phyloP scores from a whole-genome alignment of 23 tunicate genomes.

The Phallusia fumigata region DNA sequence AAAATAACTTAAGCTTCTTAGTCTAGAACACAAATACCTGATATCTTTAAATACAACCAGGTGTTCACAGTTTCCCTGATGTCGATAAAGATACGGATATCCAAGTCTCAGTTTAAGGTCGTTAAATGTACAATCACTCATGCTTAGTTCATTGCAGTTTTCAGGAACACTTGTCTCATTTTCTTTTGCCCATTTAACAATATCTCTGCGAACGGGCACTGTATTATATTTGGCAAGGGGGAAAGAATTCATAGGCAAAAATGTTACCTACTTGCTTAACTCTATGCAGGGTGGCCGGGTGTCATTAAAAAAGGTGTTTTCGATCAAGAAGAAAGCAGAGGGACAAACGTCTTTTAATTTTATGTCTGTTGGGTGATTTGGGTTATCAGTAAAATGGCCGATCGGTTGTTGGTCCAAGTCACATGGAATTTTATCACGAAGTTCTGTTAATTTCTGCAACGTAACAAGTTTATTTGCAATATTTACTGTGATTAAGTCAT shows the following conservation, averaged over 20 bases:
- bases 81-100: slow-evolving; percentile 66
- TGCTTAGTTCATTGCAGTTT: slow-evolving; percentile 18
- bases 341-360: slow-evolving; percentile 63
- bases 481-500: too few relatives aligned
- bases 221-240: neutral
- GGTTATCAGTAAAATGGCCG: slow-evolving; percentile 51
- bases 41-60: slow-evolving; percentile 68
- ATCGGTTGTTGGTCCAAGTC: slow-evolving; percentile 70
- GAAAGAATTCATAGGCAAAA: neutral
- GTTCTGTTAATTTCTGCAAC: slow-evolving; percentile 64
- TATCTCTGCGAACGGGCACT: slow-evolving; percentile 7
- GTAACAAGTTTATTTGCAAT: too few relatives aligned
- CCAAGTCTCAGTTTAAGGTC: slow-evolving; percentile 81
- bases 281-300: slow-evolving; percentile 45
- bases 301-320: slow-evolving; percentile 85
- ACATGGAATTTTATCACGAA: slow-evolving; percentile 78
- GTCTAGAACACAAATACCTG: slow-evolving; percentile 27
- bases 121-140: slow-evolving; percentile 68
- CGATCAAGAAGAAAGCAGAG: slow-evolving; percentile 65
- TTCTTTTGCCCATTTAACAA: slow-evolving; percentile 47
- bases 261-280: slow-evolving; percentile 53
- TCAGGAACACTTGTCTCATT: slow-evolving; percentile 42
- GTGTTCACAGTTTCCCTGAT: slow-evolving; percentile 95
- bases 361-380: slow-evolving; percentile 27
- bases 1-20: neutral